These are phyloP conservation scores for Solenopsis fugax DNA, from an alignment of 1,140 invertebrate species.

Conservation along the genomic window DNA sequence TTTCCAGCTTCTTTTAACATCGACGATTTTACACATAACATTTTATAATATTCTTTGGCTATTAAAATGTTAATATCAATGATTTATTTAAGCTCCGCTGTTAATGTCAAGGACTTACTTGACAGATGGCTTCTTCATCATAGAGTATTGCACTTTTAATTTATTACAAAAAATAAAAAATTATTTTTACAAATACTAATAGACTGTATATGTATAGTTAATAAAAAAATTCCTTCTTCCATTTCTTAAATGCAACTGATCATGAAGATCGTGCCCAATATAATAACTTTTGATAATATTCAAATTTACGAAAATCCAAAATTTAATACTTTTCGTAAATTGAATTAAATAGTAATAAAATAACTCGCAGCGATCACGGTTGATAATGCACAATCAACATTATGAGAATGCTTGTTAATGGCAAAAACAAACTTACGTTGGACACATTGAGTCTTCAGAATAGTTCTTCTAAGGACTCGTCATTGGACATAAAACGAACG, in stretches of 20 bases:
- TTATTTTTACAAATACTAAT: constrained; percentile 4
- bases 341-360: background rate
- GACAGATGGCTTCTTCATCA: background rate
- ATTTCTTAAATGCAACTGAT: background rate
- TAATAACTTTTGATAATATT: background rate
- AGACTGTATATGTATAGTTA: background rate
- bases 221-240: background rate
- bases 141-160: background rate
- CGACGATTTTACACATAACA: background rate
- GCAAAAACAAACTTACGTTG: background rate
- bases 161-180: background rate
- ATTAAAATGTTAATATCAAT: constrained; percentile 3
- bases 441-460: constrained; percentile 3
- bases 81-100: background rate
- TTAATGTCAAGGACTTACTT: background rate
- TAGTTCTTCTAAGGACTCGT: constrained; percentile 41
- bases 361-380: background rate
- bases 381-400: background rate
- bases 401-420: background rate
- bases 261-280: background rate
- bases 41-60: background rate
- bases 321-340: background rate
- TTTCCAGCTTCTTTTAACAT: constrained; percentile 5
- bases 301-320: background rate
- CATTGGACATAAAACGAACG: constrained; percentile 64